Evolutionary conservation across 2,113 vertebrate species (phyloP).

Genomic region (Dromiciops gliroides): DNA sequence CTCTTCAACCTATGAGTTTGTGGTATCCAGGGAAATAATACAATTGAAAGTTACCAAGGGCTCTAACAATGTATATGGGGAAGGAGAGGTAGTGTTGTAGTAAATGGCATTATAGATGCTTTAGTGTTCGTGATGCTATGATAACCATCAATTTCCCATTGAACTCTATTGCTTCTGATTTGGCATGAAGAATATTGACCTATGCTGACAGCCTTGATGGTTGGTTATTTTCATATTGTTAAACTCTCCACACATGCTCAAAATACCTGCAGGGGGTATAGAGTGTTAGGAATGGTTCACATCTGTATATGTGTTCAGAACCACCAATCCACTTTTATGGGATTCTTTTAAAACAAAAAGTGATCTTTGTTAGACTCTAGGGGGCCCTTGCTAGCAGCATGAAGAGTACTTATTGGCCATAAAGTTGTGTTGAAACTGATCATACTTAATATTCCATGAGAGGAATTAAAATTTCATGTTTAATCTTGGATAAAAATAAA

Average conservation of each 20-base stretch:
- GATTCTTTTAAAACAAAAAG: slow-evolving; percentile 68
- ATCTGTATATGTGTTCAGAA: slow-evolving; percentile 73
- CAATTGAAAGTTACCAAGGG: not conserved
- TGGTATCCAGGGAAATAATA: not conserved
- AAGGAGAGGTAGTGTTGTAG: not conserved
- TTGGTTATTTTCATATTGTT: slow-evolving; percentile 45
- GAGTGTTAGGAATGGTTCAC: not conserved
- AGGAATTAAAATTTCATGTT: slow-evolving; percentile 46
- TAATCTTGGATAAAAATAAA: slow-evolving; percentile 44
- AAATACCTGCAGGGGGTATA: not conserved
- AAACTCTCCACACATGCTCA: slow-evolving; percentile 32
- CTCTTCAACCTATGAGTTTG: not conserved
- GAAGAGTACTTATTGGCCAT: slow-evolving; percentile 58
- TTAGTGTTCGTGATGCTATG: not conserved
- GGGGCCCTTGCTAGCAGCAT: slow-evolving; percentile 29
- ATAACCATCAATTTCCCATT: rapidly evolving
- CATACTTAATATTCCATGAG: slow-evolving; percentile 50
- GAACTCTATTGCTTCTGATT: rapidly evolving
- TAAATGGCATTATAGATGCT: not conserved
- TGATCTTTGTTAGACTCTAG: slow-evolving; percentile 60
- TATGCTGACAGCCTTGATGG: slow-evolving; percentile 44
- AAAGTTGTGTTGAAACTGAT: slow-evolving; percentile 61
- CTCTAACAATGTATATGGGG: not conserved
- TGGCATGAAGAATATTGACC: rapidly evolving
- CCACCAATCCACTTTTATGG: slow-evolving; percentile 62